These are phyloP conservation scores for Zingel zingel DNA, from an alignment of 2,113 vertebrate species.

Conservation along the genomic window DNA sequence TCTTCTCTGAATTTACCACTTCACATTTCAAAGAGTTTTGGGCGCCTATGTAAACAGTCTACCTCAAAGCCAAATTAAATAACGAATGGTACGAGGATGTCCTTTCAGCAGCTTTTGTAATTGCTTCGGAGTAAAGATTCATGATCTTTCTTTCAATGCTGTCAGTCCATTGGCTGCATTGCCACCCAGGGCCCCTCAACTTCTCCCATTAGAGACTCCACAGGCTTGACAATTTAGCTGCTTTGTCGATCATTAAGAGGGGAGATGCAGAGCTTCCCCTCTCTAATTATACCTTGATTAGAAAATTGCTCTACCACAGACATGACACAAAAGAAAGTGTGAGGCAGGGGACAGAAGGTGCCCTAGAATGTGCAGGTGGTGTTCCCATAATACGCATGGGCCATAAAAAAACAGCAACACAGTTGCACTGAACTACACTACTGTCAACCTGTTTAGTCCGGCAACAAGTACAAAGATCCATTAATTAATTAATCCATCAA, in stretches of 20 bases:
- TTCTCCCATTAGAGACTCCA: slow-evolving; percentile 68
- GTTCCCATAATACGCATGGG: not conserved
- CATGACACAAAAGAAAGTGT: slow-evolving; percentile 29
- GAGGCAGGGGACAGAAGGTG: slow-evolving; percentile 25
- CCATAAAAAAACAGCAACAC: slow-evolving; percentile 24
- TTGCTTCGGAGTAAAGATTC: slow-evolving; percentile 67
- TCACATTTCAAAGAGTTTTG: slow-evolving; percentile 30
- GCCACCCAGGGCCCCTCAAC: slow-evolving; percentile 51
- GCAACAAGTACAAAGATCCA: not conserved
- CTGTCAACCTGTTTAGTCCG: slow-evolving; percentile 3
- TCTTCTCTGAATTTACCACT: slow-evolving; percentile 27
- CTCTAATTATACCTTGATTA: slow-evolving; percentile 79
- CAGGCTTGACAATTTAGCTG: slow-evolving; percentile 68
- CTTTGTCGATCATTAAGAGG: slow-evolving; percentile 67
- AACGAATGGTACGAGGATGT: slow-evolving; percentile 36
- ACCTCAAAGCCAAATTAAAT: slow-evolving; percentile 55
- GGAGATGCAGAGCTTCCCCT: slow-evolving; percentile 61
- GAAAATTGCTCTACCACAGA: slow-evolving; percentile 70
- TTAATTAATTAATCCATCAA: not conserved
- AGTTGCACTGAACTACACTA: not conserved
- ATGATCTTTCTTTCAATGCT: slow-evolving; percentile 45
- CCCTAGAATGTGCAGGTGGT: slow-evolving; percentile 44
- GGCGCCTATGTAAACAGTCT: slow-evolving; percentile 26
- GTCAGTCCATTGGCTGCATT: slow-evolving; percentile 51
- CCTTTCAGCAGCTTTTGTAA: slow-evolving; percentile 65